Percentiles rank a stretch among this genome's conserved stretches.
Evolutionary conservation across 2,113 vertebrate species (phyloP).

Genomic region (Ondatra zibethicus): DNA sequence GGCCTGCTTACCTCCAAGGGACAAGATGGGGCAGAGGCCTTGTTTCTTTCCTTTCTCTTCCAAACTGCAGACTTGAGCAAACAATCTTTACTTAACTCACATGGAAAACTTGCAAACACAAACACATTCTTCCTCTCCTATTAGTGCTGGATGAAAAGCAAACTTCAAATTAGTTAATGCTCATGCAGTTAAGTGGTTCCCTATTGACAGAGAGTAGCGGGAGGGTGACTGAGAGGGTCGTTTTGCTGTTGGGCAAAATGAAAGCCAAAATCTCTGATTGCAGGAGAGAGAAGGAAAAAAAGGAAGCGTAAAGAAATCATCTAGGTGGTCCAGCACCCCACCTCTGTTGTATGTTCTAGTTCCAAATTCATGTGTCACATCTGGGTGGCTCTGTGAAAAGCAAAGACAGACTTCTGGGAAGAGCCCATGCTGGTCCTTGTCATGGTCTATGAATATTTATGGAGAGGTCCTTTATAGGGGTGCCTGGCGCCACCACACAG

Average conservation of each 20-base stretch:
- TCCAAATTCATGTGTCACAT: background rate
- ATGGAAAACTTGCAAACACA: slow-evolving; percentile 82
- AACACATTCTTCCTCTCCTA: slow-evolving; percentile 79
- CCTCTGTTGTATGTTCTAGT: background rate
- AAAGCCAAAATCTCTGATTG: slow-evolving; percentile 34
- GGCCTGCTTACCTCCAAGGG: slow-evolving; percentile 62
- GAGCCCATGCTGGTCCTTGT: slow-evolving; percentile 18
- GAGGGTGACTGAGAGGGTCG: slow-evolving; percentile 27
- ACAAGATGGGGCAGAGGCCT: slow-evolving; percentile 76
- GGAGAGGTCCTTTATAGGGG: slow-evolving; percentile 18
- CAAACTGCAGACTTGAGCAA: slow-evolving; percentile 79
- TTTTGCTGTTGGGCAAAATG: slow-evolving; percentile 29
- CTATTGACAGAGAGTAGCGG: slow-evolving; percentile 36
- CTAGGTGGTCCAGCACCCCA: background rate
- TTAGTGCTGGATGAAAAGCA: slow-evolving; percentile 78
- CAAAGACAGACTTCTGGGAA: background rate
- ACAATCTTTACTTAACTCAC: slow-evolving; percentile 79
- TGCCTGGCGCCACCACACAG: slow-evolving; percentile 49
- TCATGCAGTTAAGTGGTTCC: slow-evolving; percentile 70
- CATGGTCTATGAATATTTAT: slow-evolving; percentile 69
- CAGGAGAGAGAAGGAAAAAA: background rate
- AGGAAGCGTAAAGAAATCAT: background rate
- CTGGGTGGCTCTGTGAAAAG: slow-evolving; percentile 5
- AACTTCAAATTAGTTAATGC: slow-evolving; percentile 80
- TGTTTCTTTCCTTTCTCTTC: slow-evolving; percentile 67